Evolutionary conservation across 2,888 invertebrate species (phyloP).

Genomic region (Timema podura): DNA sequence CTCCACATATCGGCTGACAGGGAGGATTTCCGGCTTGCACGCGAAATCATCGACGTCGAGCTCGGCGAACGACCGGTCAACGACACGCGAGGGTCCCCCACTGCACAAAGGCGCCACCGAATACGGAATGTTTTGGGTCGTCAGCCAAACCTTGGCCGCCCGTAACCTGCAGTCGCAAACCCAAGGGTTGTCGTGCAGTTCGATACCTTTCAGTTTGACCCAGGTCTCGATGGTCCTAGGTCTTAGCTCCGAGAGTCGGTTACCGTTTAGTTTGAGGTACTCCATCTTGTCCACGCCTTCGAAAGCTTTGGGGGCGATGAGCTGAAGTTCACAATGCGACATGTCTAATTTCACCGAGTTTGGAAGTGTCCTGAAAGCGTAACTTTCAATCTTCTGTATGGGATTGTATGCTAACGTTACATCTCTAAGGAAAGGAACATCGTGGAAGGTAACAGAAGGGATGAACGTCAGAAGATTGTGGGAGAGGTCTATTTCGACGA

Average conservation of each 20-base stretch:
- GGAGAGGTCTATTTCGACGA: constrained; percentile 85
- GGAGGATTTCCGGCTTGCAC: constrained; percentile 67
- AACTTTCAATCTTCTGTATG: constrained; percentile 70
- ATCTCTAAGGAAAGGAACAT: constrained; percentile 77
- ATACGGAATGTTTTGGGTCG: constrained; percentile 69
- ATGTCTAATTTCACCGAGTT: constrained; percentile 79
- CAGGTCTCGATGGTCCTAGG: constrained; percentile 69
- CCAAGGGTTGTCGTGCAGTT: constrained; percentile 85
- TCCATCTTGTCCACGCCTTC: constrained; percentile 72
- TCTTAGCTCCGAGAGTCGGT: constrained; percentile 68
- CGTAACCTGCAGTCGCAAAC: constrained; percentile 80
- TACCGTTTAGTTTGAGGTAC: constrained; percentile 75
- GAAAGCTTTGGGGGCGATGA: constrained; percentile 72
- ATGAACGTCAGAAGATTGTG: constrained; percentile 76
- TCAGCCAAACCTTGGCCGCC: constrained; percentile 77
- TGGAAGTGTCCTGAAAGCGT: constrained; percentile 69
- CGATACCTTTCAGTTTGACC: constrained; percentile 71
- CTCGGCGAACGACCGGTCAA: constrained; percentile 70
- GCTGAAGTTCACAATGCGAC: constrained; percentile 75
- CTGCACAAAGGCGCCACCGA: constrained; percentile 75
- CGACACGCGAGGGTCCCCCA: constrained; percentile 64
- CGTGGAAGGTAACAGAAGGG: constrained; percentile 73
- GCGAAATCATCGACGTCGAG: constrained; percentile 78
- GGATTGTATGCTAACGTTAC: constrained; percentile 77
- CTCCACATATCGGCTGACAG: constrained; percentile 70